Percentiles rank a stretch among this genome's conserved stretches.
Conservation (phyloP, 2,888 invertebrate species). For the Iselma pallidipennis region DNA sequence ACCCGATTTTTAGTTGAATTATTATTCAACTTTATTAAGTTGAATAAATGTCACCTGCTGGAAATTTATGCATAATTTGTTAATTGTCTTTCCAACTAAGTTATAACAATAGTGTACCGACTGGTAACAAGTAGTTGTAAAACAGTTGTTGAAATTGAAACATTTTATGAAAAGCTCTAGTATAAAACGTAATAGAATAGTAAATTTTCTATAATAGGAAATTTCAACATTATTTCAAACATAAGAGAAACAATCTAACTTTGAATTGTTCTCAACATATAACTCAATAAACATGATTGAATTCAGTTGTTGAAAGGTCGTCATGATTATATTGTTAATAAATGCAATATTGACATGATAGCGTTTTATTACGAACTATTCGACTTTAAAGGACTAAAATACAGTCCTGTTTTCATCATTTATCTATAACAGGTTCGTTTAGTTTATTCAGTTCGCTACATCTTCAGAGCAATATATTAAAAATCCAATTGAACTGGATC, state of each 20-base stretch:
- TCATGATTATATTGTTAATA: background rate
- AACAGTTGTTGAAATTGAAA: constrained; percentile 12
- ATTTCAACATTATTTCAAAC: too few relatives aligned
- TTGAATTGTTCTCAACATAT: background rate
- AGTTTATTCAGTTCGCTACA: background rate
- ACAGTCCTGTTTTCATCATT: background rate
- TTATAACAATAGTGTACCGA: constrained; percentile 10
- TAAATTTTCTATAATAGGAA: background rate
- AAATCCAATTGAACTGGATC: background rate
- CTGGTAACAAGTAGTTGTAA: constrained; percentile 9
- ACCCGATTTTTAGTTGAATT: background rate
- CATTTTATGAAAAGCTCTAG: background rate
- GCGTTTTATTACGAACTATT: background rate
- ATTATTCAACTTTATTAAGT: constrained; percentile 9
- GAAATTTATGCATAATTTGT: background rate
- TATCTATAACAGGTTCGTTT: background rate
- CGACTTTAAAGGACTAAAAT: background rate
- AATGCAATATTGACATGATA: background rate
- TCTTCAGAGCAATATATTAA: background rate
- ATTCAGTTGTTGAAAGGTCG: background rate
- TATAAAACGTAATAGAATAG: background rate
- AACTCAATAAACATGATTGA: background rate
- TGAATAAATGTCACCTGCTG: background rate
- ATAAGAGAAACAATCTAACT: background rate
- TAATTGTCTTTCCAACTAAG: constrained; percentile 3